phyloP scores from a whole-genome alignment of 2,797 vertebrate genomes.

The Sebastiscus tertius region DNA sequence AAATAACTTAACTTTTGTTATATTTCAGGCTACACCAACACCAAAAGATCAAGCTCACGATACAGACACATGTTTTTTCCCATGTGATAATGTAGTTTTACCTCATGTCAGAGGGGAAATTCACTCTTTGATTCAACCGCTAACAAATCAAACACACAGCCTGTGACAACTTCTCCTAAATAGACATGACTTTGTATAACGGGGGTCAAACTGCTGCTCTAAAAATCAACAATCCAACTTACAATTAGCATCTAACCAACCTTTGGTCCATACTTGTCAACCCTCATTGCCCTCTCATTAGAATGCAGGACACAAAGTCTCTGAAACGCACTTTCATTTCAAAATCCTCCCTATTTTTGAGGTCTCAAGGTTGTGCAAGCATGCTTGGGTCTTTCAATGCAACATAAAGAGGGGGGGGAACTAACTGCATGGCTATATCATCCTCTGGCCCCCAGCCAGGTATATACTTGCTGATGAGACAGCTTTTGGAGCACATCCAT shows the following conservation, averaged over 20 bases:
- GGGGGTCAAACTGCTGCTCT: not conserved
- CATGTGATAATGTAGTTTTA: not conserved
- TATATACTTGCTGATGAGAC: slow-evolving; percentile 50
- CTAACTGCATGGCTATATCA: not conserved
- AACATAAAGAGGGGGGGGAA: not conserved
- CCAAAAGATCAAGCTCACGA: not conserved
- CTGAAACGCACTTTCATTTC: too few relatives aligned
- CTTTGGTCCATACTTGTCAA: too few relatives aligned
- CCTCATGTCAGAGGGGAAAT: not conserved
- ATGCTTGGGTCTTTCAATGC: not conserved
- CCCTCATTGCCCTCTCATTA: too few relatives aligned
- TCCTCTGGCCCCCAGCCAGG: slow-evolving; percentile 22
- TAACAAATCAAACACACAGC: not conserved
- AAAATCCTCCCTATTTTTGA: too few relatives aligned
- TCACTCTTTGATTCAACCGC: not conserved
- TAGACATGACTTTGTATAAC: not conserved
- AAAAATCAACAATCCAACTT: not conserved
- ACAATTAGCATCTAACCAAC: not conserved
- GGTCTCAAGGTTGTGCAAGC: not conserved
- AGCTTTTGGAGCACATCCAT: slow-evolving; percentile 24
- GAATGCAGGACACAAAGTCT: too few relatives aligned
- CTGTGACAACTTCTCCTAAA: not conserved
- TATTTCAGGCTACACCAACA: not conserved
- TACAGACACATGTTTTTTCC: not conserved
- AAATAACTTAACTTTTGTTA: not conserved